Conservation (phyloP, 2,797 vertebrate species). For the Platyrinchus mystaceus region DNA sequence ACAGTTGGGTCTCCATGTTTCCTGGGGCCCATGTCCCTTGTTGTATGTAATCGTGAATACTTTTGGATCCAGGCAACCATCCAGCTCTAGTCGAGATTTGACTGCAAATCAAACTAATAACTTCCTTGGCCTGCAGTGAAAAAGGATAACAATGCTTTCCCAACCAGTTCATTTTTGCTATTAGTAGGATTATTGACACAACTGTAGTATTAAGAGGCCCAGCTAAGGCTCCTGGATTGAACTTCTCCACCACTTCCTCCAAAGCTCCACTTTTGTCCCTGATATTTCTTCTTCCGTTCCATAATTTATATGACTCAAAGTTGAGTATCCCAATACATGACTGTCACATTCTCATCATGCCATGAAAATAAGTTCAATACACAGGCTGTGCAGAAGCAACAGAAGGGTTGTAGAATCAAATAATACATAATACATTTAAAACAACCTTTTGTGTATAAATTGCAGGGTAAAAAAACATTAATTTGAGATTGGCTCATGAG, state of each 20-base stretch:
- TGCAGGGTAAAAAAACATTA: background rate
- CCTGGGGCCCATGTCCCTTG: background rate
- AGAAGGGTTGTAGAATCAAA: background rate
- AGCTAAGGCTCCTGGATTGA: background rate
- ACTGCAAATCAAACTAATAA: slow-evolving; percentile 9
- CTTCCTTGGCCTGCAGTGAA: background rate
- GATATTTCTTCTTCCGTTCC: background rate
- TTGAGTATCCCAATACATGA: background rate
- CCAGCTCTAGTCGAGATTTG: background rate
- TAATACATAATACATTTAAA: rapidly evolving
- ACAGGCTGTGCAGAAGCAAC: background rate
- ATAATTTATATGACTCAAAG: background rate
- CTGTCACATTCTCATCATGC: background rate
- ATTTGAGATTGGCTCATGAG: background rate
- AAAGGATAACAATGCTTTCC: background rate
- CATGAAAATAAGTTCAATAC: background rate
- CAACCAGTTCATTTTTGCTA: background rate
- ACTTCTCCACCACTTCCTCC: background rate
- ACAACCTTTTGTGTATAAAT: background rate
- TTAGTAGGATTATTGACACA: slow-evolving; percentile 12
- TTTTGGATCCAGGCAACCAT: background rate
- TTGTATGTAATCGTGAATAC: background rate
- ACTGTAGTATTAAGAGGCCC: background rate
- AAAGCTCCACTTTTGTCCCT: background rate
- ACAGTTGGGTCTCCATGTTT: background rate